Evolutionary conservation across 2,797 vertebrate genomes (phyloP).

Genomic region (Hyperoplus lanceolatus): DNA sequence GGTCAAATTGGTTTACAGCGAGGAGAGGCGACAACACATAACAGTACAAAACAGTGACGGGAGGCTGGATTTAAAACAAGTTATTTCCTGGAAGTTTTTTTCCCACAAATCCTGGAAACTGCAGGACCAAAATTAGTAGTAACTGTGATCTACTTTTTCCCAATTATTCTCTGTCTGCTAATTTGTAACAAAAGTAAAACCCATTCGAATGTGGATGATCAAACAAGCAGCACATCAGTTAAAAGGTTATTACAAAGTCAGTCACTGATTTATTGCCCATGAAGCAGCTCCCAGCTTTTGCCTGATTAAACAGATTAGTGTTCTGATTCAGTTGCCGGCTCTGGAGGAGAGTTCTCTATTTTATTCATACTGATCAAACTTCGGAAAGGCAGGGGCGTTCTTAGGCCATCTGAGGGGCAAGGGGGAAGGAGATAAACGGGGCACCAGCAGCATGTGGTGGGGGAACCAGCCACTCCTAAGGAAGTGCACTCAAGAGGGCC

Average conservation of each 20-base stretch:
- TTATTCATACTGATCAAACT: conserved; percentile 9
- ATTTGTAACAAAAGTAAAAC: conserved; percentile 38
- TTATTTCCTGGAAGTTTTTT: background rate
- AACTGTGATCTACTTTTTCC: background rate
- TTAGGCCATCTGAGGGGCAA: too few relatives aligned
- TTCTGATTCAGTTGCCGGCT: conserved; percentile 4
- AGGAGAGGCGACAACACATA: too few relatives aligned
- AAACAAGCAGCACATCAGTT: conserved; percentile 25
- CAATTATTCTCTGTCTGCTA: conserved; percentile 16
- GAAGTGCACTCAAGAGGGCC: too few relatives aligned
- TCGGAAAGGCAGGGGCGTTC: too few relatives aligned
- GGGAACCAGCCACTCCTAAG: too few relatives aligned
- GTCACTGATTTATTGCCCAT: conserved; percentile 30
- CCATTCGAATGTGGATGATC: conserved; percentile 23
- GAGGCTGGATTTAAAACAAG: background rate
- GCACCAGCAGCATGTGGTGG: too few relatives aligned
- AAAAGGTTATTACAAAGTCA: conserved; percentile 53
- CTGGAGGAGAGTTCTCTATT: background rate
- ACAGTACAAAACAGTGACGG: too few relatives aligned
- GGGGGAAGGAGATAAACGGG: too few relatives aligned
- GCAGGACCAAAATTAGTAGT: background rate
- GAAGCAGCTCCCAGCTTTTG: conserved; percentile 45
- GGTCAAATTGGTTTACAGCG: too few relatives aligned
- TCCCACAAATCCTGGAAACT: conserved; percentile 7
- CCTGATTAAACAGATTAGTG: conserved; percentile 49